Conservation (phyloP, 2,888 invertebrate genomes). For the Cantharis nigra region DNA sequence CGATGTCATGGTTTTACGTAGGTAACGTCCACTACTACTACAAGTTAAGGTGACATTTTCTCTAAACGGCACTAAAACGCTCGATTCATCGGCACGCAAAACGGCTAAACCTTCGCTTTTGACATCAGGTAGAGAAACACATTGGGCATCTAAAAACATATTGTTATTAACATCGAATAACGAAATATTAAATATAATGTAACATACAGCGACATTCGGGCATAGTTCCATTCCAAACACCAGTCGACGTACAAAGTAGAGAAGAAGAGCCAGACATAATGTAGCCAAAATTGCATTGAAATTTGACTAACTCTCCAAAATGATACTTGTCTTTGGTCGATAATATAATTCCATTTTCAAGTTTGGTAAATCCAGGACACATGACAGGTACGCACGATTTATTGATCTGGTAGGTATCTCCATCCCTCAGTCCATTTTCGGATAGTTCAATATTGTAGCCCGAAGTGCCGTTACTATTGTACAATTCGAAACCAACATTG, state of each 20-base stretch:
- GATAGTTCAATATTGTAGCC: conserved; percentile 78
- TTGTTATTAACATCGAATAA: conserved; percentile 7
- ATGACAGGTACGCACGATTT: conserved; percentile 94
- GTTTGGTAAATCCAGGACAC: conserved; percentile 77
- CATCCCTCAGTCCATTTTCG: conserved; percentile 87
- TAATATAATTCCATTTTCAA: conserved; percentile 84
- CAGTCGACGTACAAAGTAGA: conserved; percentile 85
- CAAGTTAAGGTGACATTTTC: conserved; percentile 89
- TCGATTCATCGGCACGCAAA: conserved; percentile 77
- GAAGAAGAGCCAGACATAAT: conserved; percentile 87
- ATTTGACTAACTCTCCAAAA: conserved; percentile 86
- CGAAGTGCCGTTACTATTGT: conserved; percentile 85
- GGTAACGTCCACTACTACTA: conserved; percentile 73
- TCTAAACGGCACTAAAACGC: conserved; percentile 84
- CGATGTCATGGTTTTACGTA: conserved; percentile 81
- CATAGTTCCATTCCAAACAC: conserved; percentile 91
- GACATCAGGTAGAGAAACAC: conserved; percentile 87
- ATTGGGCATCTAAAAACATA: conserved; percentile 76
- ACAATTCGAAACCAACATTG: conserved; percentile 89
- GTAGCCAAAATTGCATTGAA: conserved; percentile 94
- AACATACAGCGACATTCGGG: conserved; percentile 89
- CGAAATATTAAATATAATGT: neutral
- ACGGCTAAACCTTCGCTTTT: conserved; percentile 84
- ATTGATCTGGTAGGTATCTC: conserved; percentile 86
- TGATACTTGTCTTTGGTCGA: conserved; percentile 84